A percentile compares a stretch with the other conserved stretches of the same genome.
These are phyloP conservation scores for Indri indri DNA, from an alignment of 2,113 vertebrate species.

Conservation along the genomic window DNA sequence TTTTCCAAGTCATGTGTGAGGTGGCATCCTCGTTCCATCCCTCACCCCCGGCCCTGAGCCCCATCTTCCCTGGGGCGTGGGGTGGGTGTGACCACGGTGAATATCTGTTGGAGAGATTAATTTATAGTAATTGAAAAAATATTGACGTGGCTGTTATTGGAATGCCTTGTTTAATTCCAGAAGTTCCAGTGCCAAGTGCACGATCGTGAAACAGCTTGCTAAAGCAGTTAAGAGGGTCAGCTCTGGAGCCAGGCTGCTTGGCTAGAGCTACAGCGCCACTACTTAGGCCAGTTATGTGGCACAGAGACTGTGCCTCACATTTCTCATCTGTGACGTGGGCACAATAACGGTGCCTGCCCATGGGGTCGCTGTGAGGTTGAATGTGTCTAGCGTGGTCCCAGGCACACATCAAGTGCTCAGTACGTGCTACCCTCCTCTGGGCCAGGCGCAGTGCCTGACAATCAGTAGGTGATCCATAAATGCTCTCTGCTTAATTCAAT, in stretches of 20 bases:
- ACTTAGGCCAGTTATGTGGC: background rate
- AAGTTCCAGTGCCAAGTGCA: background rate
- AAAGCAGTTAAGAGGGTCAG: accelerated
- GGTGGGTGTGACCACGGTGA: accelerated
- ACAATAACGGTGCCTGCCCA: accelerated
- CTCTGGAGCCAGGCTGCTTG: background rate
- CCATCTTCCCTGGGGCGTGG: background rate
- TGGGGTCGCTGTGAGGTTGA: background rate
- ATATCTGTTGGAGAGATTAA: background rate
- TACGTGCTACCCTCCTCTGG: background rate
- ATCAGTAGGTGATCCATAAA: background rate
- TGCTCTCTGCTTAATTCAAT: background rate
- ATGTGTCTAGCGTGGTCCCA: background rate
- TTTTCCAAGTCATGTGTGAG: background rate
- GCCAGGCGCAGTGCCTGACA: background rate
- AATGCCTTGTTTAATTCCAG: background rate
- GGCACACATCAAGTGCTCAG: background rate
- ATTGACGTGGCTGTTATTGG: background rate
- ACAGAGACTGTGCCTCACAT: background rate
- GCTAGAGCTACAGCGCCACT: accelerated
- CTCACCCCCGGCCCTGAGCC: background rate
- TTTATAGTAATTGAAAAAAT: background rate
- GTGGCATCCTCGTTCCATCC: background rate
- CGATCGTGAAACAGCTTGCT: background rate
- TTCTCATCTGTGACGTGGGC: background rate